A percentile compares a stretch with the other conserved stretches of the same genome.
These are phyloP conservation scores for Gadus macrocephalus DNA, from an alignment of 2,113 vertebrate species.

Conservation along the genomic window DNA sequence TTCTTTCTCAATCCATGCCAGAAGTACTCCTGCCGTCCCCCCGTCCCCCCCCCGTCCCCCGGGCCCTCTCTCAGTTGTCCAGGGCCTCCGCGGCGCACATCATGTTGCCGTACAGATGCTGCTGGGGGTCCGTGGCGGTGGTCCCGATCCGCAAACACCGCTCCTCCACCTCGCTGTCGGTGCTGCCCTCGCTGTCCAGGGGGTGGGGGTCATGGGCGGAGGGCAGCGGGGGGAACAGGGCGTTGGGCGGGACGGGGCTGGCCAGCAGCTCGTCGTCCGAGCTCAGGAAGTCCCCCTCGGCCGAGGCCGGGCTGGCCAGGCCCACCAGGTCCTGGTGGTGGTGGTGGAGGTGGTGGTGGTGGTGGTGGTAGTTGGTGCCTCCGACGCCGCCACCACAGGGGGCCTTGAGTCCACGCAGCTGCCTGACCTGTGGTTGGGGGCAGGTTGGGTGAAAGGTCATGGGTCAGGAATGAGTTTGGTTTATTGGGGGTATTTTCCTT, in stretches of 20 bases:
- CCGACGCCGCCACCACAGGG: constrained; percentile 49
- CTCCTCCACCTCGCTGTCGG: constrained; percentile 81
- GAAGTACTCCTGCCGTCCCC: background rate
- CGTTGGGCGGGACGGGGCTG: constrained; percentile 71
- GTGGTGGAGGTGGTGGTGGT: constrained; percentile 38
- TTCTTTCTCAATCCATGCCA: no score
- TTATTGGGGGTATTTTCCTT: no score
- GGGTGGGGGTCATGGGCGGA: constrained; percentile 71
- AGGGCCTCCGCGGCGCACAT: constrained; percentile 60
- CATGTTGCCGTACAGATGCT: constrained; percentile 62
- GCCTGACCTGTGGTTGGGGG: constrained; percentile 75
- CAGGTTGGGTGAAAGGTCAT: background rate
- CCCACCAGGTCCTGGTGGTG: constrained; percentile 79
- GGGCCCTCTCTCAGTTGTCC: constrained; percentile 58
- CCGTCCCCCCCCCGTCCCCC: background rate
- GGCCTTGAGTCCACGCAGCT: constrained; percentile 81
- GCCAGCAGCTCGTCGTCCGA: constrained; percentile 88
- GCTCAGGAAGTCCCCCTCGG: constrained; percentile 87
- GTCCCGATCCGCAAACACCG: constrained; percentile 4
- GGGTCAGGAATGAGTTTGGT: background rate
- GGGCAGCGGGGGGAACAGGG: constrained; percentile 75
- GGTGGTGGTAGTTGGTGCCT: constrained; percentile 34
- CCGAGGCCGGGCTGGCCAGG: constrained; percentile 77
- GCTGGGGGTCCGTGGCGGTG: constrained; percentile 45
- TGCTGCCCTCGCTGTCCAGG: constrained; percentile 87